Percentiles rank a stretch among this genome's conserved stretches.
phyloP scores from a whole-genome alignment of 2,113 vertebrate species.

The Bujurquina vittata region DNA sequence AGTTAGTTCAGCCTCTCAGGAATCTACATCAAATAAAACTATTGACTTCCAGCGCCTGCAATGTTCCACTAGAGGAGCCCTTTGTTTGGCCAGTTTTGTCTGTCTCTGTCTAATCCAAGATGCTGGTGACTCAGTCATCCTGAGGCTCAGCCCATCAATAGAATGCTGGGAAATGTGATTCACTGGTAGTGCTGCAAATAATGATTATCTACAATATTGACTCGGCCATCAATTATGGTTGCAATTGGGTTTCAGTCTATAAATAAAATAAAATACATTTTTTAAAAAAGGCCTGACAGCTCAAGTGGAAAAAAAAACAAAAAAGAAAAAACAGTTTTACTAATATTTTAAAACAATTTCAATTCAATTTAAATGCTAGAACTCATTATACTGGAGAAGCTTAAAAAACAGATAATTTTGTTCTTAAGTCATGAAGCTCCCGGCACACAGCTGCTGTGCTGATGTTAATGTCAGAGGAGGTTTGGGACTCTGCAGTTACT shows the following conservation, averaged over 20 bases:
- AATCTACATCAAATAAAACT: conserved; percentile 67
- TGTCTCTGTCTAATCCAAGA: conserved; percentile 22
- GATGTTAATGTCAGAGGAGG: neutral
- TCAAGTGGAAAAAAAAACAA: neutral
- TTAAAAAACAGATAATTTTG: neutral
- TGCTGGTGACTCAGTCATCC: conserved; percentile 25
- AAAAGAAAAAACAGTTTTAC: neutral
- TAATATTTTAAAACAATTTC: too few species aligned
- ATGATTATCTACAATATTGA: neutral
- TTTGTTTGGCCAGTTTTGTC: conserved; percentile 60
- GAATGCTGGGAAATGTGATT: neutral
- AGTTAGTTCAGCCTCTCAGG: conserved; percentile 59
- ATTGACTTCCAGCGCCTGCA: conserved; percentile 58
- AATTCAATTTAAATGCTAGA: too few species aligned
- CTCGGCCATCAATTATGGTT: neutral
- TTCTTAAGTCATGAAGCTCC: neutral
- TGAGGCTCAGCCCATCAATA: conserved; percentile 12
- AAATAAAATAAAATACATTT: neutral
- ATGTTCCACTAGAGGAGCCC: conserved; percentile 41
- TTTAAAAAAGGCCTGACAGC: neutral
- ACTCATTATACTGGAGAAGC: accelerated
- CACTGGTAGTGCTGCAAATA: conserved; percentile 1
- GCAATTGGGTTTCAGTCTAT: conserved; percentile 13
- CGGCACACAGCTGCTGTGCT: neutral
- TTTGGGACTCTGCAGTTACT: neutral